Conservation (phyloP, 2,888 invertebrate genomes). For the Nemurella pictetii region DNA sequence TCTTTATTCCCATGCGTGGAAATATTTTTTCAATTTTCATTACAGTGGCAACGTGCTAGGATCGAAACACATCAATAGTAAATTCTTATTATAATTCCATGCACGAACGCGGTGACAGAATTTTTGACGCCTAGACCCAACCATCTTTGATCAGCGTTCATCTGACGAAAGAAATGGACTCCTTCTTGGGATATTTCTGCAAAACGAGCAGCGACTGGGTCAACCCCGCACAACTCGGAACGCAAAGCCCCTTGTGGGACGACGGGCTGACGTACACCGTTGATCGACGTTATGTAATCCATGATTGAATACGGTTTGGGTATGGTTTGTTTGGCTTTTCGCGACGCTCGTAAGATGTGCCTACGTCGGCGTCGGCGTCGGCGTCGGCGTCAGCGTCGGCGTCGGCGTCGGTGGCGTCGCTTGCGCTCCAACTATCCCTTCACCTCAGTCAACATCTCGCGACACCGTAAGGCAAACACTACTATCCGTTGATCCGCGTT, state of each 20-base stretch:
- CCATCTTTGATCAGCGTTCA: neutral
- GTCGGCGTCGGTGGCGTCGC: neutral
- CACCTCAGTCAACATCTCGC: slow-evolving; percentile 17
- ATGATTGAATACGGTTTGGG: slow-evolving; percentile 1
- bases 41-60: neutral
- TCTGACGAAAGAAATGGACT: neutral
- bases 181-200: neutral
- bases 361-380: neutral
- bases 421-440: slow-evolving; percentile 7
- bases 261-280: neutral
- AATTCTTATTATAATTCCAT: neutral
- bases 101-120: neutral
- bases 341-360: slow-evolving; percentile 2
- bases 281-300: neutral
- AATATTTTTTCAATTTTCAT: neutral
- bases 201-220: neutral
- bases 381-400: neutral
- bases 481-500: slow-evolving; percentile 2
- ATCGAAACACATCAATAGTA: neutral
- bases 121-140: neutral
- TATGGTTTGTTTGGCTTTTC: slow-evolving; percentile 6
- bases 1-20: neutral
- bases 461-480: slow-evolving; percentile 21
- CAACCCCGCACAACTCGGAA: neutral
- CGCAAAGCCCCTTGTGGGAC: neutral